Evolutionary conservation across 2,888 invertebrate genomes (phyloP).

Genomic region (Pomacea canaliculata): DNA sequence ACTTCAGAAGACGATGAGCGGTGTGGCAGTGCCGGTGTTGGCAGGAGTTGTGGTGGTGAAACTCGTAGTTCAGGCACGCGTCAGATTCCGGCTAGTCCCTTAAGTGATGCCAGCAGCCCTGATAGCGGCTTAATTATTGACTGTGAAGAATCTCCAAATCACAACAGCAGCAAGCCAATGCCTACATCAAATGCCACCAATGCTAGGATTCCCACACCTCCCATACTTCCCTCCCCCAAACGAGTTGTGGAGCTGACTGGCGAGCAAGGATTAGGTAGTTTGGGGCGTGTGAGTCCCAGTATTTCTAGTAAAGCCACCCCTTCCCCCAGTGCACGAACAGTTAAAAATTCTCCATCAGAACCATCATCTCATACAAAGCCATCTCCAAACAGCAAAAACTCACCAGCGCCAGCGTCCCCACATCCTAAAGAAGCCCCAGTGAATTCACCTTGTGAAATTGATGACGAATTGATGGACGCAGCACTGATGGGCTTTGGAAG

Average conservation of each 20-base stretch:
- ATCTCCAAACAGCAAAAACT: constrained; percentile 32
- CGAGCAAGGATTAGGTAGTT: constrained; percentile 1
- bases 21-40: constrained; percentile 1
- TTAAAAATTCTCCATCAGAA: constrained; percentile 43
- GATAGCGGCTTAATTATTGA: constrained; percentile 70
- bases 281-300: constrained; percentile 15
- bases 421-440: constrained; percentile 33
- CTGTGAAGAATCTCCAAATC: constrained; percentile 46
- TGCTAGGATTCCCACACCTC: not conserved
- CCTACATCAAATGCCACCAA: constrained; percentile 4
- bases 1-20: constrained; percentile 36
- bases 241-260: constrained; percentile 16
- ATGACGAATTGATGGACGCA: constrained; percentile 92
- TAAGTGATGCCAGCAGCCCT: constrained; percentile 65
- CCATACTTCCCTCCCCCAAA: constrained; percentile 21
- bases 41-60: not conserved
- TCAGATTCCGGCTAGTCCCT: constrained; percentile 41
- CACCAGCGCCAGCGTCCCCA: constrained; percentile 33
- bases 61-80: not conserved
- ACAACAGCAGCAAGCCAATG: constrained; percentile 17
- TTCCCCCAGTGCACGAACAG: constrained; percentile 9
- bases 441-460: constrained; percentile 78
- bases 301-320: constrained; percentile 9
- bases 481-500: constrained; percentile 73
- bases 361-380: constrained; percentile 38